Evolutionary conservation across 2,888 invertebrate genomes (phyloP), one percentile per base, ranked within the genome.

Genomic region (Galerucella pusilla): DNA sequence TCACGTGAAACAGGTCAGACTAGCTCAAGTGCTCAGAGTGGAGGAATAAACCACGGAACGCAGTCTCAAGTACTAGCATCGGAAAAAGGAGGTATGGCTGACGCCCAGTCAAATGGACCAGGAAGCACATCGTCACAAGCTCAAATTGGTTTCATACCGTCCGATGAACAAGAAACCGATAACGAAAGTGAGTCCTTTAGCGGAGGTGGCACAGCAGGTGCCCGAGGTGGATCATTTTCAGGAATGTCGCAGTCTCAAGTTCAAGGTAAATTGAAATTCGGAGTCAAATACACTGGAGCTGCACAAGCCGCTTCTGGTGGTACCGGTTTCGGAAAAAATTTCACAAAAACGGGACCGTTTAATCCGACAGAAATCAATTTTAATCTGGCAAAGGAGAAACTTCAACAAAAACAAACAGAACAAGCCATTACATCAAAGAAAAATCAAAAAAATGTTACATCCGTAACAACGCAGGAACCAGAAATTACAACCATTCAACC

Each of bases 61-160:
- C 93, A 92, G 84, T 91, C 93, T 5, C 92, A 94, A 89, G 94
- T 96, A 0, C 93, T 94, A 88, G 95, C 95, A 3, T 93, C 94
- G 78, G 90, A 92, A 46, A 94, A 93, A 86, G 96, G 96, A 20
- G 96, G 96, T 5, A 91, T 95, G 89, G 95, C 96, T 2, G 95
- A 96, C 85, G 94, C 96, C 0, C 95, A 96, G 88, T 94, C 96
- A 0, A 93, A 92, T 82, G 96, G 95, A 0, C 93, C 94, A 2
- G 96, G 95, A 5, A 94, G 93, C 82, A 95, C 96, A 1, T 95
- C 94, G 0, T 96, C 95, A 49, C 96, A 96, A 88, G 96, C 96
- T 3, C 96, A 96, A 88, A 95, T 96, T 76, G 96, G 95, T 1
- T 96, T 96, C 84, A 92, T 93, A 69, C 96, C 96, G 0, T 92